phyloP scores from a whole-genome alignment of 2,113 vertebrate genomes.

The Pangasianodon gigas region DNA sequence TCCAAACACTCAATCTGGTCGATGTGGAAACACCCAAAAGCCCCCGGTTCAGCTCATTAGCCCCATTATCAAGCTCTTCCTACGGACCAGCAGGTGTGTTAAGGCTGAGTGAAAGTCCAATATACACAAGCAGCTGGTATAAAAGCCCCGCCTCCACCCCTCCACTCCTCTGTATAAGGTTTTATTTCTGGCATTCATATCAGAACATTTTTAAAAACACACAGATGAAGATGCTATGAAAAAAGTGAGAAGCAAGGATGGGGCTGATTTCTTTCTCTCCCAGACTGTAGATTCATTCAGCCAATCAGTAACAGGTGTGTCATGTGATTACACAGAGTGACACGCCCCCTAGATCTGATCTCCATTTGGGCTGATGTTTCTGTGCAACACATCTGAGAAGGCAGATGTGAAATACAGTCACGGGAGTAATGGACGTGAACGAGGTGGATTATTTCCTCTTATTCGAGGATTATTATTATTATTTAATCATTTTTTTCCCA shows the following conservation, averaged over 20 bases:
- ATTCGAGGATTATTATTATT: no score
- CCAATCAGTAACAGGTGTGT: background rate
- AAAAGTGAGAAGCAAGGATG: background rate
- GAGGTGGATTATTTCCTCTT: no score
- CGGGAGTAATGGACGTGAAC: no score
- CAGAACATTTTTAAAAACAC: background rate
- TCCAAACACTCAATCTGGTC: background rate
- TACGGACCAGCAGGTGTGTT: background rate
- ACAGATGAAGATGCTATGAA: background rate
- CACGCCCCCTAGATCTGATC: background rate
- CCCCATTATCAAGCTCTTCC: background rate
- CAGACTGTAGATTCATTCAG: background rate
- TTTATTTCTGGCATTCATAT: background rate
- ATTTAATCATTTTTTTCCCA: no score
- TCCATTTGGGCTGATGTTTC: no score
- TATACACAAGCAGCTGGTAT: background rate
- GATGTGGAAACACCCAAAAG: background rate
- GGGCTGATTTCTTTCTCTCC: background rate
- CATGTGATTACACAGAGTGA: background rate
- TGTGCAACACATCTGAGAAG: no score
- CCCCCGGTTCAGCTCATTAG: background rate
- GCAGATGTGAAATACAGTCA: no score
- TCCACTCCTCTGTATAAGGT: background rate
- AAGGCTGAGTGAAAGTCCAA: background rate
- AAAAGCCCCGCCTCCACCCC: background rate